Base-by-base conservation (phyloP, 2,888 invertebrate species). In the Aporophyla nigra region DNA sequence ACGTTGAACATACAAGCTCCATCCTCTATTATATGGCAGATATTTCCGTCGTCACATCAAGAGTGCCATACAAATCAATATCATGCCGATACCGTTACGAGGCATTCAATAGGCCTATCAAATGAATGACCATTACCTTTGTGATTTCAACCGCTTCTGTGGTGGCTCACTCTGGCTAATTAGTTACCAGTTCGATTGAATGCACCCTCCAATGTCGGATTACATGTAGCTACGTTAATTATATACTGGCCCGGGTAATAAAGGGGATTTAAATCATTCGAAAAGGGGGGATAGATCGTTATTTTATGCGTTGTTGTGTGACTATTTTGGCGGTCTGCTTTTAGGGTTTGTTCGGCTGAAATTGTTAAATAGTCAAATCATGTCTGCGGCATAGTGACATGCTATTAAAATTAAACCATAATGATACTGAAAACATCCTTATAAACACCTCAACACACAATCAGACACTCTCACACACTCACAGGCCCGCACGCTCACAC, bases 41-140 rank as follows among this genome's bases (percentile, higher is more conserved):
- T 81, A 69, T 59, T 51, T 51, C 51, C 12, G 21, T 21, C 33
- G 16, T 24, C 59, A 56, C 40, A 70, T 75, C 51, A 27, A 63
- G 63, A 63, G 53, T 53, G 12, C 49, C n/a, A 54, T 49, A 56
- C 24, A 24, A 71, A 82, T 85, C 85, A 74, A 85, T 81, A 74
- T 14, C 54, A 10, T 16, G 14, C 19, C n/a, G 56, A 71, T 74
- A 72, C 61, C 74, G 74, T 80, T 66, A 75, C 76, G 78, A 70
- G 76, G 76, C 78, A 86, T 76, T 87, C 75, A 86, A 88, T 87
- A 63, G 80, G 63, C 70, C 76, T 82, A 87, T 88, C 84, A 86
- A 89, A 87, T 86, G 86, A 73, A 81, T 86, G 80, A 77, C 83
- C 85, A 88, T 89, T 90, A 87, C 89, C 91, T 91, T 91, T 91